Conservation (phyloP, 2,888 invertebrate genomes). For the Drosophila infuscata region DNA sequence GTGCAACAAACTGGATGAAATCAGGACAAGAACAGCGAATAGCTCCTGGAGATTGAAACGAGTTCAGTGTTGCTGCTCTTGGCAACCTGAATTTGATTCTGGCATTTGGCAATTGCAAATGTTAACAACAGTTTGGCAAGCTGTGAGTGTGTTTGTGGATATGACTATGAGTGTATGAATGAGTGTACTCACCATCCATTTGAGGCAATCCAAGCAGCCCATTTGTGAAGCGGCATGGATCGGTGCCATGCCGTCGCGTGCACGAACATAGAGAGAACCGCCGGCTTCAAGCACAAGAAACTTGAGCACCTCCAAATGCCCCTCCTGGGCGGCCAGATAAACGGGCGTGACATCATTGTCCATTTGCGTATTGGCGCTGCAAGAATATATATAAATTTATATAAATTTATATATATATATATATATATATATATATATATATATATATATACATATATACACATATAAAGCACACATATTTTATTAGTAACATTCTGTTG, state of each 20-base stretch:
- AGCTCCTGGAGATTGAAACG: slow-evolving; percentile 41
- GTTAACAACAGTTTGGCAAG: too few species aligned
- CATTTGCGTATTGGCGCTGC: slow-evolving; percentile 95
- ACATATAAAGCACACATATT: slow-evolving; percentile 7
- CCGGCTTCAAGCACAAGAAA: slow-evolving; percentile 94
- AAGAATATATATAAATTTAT: slow-evolving; percentile 57
- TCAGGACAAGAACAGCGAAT: slow-evolving; percentile 33
- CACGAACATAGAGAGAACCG: slow-evolving; percentile 92
- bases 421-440: background rate
- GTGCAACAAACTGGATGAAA: slow-evolving; percentile 16
- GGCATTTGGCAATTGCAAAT: slow-evolving; percentile 17
- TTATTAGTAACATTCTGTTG: slow-evolving; percentile 41
- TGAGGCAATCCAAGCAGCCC: slow-evolving; percentile 93
- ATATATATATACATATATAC: background rate
- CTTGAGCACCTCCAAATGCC: slow-evolving; percentile 93
- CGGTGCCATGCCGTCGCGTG: slow-evolving; percentile 96
- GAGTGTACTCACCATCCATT: slow-evolving; percentile 91
- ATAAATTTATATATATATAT: background rate
- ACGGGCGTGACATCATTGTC: slow-evolving; percentile 96
- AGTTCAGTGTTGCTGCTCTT: slow-evolving; percentile 28
- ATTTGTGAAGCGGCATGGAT: slow-evolving; percentile 96
- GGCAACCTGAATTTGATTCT: slow-evolving; percentile 7
- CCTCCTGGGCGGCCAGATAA: slow-evolving; percentile 95
- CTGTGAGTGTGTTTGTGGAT: background rate
- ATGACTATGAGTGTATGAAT: background rate